phyloP scores from a whole-genome alignment of 2,113 vertebrate species.

The Odontesthes bonariensis region DNA sequence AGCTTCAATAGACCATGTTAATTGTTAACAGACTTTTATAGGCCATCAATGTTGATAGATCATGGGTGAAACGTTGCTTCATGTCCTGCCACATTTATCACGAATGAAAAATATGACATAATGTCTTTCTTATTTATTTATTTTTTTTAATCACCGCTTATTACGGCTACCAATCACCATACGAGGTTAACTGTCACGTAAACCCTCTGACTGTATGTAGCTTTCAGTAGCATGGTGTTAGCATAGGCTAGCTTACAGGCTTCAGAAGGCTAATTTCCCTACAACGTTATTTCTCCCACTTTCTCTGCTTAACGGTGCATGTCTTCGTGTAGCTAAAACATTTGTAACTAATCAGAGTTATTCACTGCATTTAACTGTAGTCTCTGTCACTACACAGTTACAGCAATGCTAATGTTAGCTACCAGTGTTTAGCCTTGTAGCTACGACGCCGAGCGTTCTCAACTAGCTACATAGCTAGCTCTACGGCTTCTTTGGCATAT shows the following conservation, averaged over 20 bases:
- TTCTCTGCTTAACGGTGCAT: not conserved
- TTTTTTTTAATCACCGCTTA: not conserved
- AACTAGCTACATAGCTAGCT: slow-evolving; percentile 43
- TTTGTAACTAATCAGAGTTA: not conserved
- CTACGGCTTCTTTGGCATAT: slow-evolving; percentile 12
- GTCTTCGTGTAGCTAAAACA: not conserved
- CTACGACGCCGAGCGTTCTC: slow-evolving; percentile 19
- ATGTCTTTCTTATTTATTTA: not conserved
- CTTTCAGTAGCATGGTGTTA: slow-evolving; percentile 38
- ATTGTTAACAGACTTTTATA: not conserved
- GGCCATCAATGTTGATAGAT: not conserved
- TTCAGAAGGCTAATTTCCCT: not conserved
- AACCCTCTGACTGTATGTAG: slow-evolving; percentile 2
- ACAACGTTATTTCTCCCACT: not conserved
- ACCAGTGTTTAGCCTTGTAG: slow-evolving; percentile 42
- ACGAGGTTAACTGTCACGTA: not conserved
- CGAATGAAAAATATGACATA: not conserved
- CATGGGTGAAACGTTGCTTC: no score
- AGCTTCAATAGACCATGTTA: not conserved
- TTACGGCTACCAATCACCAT: not conserved
- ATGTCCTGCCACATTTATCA: not conserved
- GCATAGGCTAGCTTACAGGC: slow-evolving; percentile 48
- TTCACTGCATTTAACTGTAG: not conserved
- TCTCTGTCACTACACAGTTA: not conserved
- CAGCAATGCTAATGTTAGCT: slow-evolving; percentile 24